Evolutionary conservation across 2,113 vertebrate species (phyloP), one percentile per base, ranked within the genome.

Genomic region (Passer domesticus): DNA sequence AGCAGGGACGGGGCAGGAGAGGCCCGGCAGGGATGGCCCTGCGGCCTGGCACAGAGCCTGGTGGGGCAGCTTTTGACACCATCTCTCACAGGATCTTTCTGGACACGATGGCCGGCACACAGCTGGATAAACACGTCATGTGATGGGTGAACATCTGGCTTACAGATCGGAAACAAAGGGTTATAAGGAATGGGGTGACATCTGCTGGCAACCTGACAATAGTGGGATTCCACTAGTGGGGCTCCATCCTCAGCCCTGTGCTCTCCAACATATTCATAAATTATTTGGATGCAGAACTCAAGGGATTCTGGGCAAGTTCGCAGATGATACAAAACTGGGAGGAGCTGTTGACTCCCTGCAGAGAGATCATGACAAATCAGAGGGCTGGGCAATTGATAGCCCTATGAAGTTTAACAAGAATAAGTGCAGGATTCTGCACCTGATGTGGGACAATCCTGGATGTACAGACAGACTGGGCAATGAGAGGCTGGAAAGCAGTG

Each of bases 101-200:
- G 37, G 23, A 18, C 10, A 53, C 2, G 28, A 53, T 24, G 44
- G 11, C 52, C 10, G 15, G 37, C 31, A 35, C 37, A 44, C 16
- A 37, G 33, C 24, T 35, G 46, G 37, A 30, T 43, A 60, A 43
- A 59, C 28, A 59, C 9, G 7, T 52, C 16, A 14, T 53, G 52
- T 19, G 35, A 6, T 41, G 15, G 44, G 18, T 41, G 35, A n/a
- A 20, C 30, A n/a, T 4, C 15, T 50, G 19, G 12, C 66, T 44
- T 25, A 28, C 0, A 1, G 17, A 5, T 39, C 8, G 2, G 27
- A 24, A 9, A n/a, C 44, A 52, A 43, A n/a, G 30, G 24, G 9
- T 50, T 59, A 4, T 12, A n/a, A 18, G 6, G 30, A 50, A 70
- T 30, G 31, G 15, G 6, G 10, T 43, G 25, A 43, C 16, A 35